Evolutionary conservation across 1,140 invertebrate genomes (phyloP).

Genomic region (Fopius arisanus): DNA sequence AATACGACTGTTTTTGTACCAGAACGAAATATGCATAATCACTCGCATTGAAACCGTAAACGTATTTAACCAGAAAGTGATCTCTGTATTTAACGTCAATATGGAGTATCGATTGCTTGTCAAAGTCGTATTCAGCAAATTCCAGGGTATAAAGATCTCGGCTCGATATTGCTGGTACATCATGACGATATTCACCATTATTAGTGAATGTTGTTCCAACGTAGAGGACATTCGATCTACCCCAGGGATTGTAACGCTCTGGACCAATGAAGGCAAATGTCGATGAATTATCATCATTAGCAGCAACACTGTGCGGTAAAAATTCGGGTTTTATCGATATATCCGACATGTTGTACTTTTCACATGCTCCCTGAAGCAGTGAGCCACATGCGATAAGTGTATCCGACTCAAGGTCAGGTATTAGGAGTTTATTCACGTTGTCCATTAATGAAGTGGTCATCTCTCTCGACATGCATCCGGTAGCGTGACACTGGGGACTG

Average conservation of each 20-base stretch:
- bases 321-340: slow-evolving; percentile 80
- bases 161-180: slow-evolving; percentile 92
- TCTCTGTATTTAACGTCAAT: slow-evolving; percentile 95
- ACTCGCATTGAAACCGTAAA: slow-evolving; percentile 94
- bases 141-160: slow-evolving; percentile 80
- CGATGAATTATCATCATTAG: slow-evolving; percentile 89
- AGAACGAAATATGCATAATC: slow-evolving; percentile 95
- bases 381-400: slow-evolving; percentile 89
- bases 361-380: slow-evolving; percentile 85
- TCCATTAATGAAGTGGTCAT: slow-evolving; percentile 75
- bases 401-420: slow-evolving; percentile 83
- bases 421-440: slow-evolving; percentile 91
- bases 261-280: slow-evolving; percentile 96
- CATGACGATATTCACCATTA: slow-evolving; percentile 90
- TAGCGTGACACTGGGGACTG: slow-evolving; percentile 87
- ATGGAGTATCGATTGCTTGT: slow-evolving; percentile 84
- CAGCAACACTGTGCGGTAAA: slow-evolving; percentile 82
- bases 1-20: slow-evolving; percentile 90
- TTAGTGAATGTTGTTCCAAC: slow-evolving; percentile 95
- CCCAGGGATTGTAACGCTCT: slow-evolving; percentile 81
- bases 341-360: slow-evolving; percentile 83
- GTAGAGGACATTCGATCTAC: slow-evolving; percentile 84
- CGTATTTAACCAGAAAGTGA: slow-evolving; percentile 93
- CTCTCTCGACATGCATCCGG: slow-evolving; percentile 75
- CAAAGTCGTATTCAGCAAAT: slow-evolving; percentile 84